These are phyloP conservation scores for Burhinus bistriatus DNA, from an alignment of 2,113 vertebrate species.

Conservation along the genomic window DNA sequence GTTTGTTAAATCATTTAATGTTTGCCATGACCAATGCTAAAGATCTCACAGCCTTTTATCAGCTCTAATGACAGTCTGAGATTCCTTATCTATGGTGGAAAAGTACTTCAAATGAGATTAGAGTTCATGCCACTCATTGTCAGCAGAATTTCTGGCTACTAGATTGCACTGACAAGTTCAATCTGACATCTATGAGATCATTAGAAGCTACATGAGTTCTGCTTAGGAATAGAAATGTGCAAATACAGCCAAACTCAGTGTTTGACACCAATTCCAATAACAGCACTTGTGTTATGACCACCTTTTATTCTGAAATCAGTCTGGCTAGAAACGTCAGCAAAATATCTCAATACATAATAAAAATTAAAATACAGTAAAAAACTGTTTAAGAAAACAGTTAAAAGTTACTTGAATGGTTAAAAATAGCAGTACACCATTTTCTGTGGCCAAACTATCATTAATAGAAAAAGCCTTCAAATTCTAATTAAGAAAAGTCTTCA, in stretches of 20 bases:
- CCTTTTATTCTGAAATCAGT: neutral
- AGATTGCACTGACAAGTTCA: slow-evolving; percentile 33
- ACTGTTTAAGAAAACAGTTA: neutral
- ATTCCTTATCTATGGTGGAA: slow-evolving; percentile 55
- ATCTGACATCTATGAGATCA: slow-evolving; percentile 31
- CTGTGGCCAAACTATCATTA: neutral
- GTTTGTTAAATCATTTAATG: slow-evolving; percentile 26
- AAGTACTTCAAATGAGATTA: slow-evolving; percentile 56
- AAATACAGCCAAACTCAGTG: neutral
- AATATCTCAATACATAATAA: neutral
- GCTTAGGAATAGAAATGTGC: neutral
- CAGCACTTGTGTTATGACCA: neutral
- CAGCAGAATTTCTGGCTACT: slow-evolving; percentile 55
- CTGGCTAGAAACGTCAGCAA: neutral
- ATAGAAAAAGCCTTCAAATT: slow-evolving; percentile 47
- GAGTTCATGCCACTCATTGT: slow-evolving; percentile 43
- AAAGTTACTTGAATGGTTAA: neutral
- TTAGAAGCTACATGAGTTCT: slow-evolving; percentile 3
- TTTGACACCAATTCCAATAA: neutral
- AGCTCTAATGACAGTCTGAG: slow-evolving; percentile 49
- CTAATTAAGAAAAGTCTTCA: slow-evolving; percentile 65
- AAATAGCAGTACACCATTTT: neutral
- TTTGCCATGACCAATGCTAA: slow-evolving; percentile 19
- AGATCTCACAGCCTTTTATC: slow-evolving; percentile 54
- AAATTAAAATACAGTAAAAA: neutral